phyloP scores from a whole-genome alignment of 2,113 vertebrate species.

The Bufo gargarizans region DNA sequence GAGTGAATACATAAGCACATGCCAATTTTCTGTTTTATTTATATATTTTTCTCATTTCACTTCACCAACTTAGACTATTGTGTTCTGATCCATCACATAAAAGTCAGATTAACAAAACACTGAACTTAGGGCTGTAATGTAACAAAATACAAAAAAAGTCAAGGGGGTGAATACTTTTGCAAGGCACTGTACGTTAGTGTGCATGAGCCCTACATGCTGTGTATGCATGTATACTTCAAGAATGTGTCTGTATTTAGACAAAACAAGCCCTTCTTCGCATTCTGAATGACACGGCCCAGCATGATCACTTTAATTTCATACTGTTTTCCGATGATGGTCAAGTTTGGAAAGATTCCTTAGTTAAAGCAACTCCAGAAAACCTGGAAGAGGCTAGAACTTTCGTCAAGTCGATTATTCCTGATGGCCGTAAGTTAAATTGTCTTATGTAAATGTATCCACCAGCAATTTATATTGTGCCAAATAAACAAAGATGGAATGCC shows the following conservation, averaged over 20 bases:
- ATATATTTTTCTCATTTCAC: too few relatives aligned
- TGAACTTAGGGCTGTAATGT: too few relatives aligned
- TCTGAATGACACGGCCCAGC: constrained; percentile 72
- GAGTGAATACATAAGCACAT: too few relatives aligned
- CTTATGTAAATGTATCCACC: background rate
- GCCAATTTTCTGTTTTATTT: too few relatives aligned
- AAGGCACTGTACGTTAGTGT: too few relatives aligned
- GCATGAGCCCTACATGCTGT: background rate
- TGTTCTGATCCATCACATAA: too few relatives aligned
- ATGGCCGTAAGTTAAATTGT: constrained; percentile 60
- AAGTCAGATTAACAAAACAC: too few relatives aligned
- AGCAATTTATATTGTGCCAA: background rate
- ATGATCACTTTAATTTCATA: constrained; percentile 16
- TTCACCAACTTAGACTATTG: too few relatives aligned
- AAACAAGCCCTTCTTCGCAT: constrained; percentile 83
- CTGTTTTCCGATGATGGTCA: background rate
- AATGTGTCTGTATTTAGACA: constrained; percentile 73
- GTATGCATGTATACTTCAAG: background rate
- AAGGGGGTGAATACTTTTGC: too few relatives aligned
- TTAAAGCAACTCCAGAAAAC: constrained; percentile 58
- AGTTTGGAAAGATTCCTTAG: background rate
- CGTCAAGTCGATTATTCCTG: constrained; percentile 63
- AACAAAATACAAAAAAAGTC: too few relatives aligned
- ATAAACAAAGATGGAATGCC: background rate
- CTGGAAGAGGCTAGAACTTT: constrained; percentile 77